Conservation (phyloP, 2,797 vertebrate genomes). For the Dermochelys coriacea region DNA sequence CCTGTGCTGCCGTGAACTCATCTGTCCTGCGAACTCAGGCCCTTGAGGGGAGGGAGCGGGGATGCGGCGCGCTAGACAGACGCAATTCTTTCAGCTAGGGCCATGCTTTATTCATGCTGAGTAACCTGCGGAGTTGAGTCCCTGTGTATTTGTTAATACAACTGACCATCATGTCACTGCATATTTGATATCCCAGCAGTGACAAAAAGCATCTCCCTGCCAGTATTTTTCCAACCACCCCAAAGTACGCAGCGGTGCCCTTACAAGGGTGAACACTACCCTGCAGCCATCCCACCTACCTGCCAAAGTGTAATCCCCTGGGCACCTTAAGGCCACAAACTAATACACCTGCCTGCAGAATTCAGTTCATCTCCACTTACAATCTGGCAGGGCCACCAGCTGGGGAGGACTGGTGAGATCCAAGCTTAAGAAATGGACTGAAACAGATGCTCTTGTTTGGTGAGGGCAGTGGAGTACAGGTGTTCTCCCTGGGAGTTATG, state of each 20-base stretch:
- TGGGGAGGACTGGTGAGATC: no score
- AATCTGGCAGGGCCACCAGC: neutral
- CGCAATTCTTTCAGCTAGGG: neutral
- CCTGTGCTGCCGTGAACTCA: neutral
- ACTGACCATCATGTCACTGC: neutral
- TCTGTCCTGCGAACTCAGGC: neutral
- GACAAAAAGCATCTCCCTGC: neutral
- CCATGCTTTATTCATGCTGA: neutral
- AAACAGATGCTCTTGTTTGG: neutral
- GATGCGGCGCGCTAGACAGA: neutral
- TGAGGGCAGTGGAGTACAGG: neutral
- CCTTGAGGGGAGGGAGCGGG: neutral
- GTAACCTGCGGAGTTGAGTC: neutral
- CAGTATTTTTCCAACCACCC: neutral
- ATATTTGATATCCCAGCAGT: neutral
- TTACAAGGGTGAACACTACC: neutral
- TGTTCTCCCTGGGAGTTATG: neutral
- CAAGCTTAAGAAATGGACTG: neutral
- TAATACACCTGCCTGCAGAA: neutral
- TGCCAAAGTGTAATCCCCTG: neutral
- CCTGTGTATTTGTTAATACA: neutral
- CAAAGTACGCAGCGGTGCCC: neutral
- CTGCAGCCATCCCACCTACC: no score
- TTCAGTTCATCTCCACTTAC: neutral
- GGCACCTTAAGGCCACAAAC: neutral